Base-by-base conservation (phyloP, 2,888 invertebrate genomes). In the Drosophila melanosoma region DNA sequence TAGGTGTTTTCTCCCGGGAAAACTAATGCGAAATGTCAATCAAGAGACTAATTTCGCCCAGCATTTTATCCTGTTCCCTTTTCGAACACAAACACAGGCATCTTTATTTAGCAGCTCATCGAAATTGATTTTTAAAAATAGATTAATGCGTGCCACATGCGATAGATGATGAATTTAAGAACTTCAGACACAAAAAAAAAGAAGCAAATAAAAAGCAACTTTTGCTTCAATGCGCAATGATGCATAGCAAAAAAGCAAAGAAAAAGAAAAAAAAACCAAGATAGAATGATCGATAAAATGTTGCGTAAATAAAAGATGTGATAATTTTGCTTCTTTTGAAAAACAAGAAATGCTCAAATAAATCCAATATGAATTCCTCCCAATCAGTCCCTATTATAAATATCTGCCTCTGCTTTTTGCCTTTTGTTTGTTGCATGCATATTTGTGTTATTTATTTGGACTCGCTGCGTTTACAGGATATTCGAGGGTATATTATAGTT, bases 261-360 rank as follows among this genome's bases (percentile, higher is more conserved):
- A 29, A 56, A 29, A 35, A 36, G 54, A 59, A 29, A 56, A 29
- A 35, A 36, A 58, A 59, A 54, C 26, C 17, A 62, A 40, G 56
- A 40, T 26, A 15, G n/a, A 54, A 45, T 8, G 62, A 77, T 61
- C 63, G 63, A 70, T 77, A 60, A 66, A 77, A 78, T 78, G 52
- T 65, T 74, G 69, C 60, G 53, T 60, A 53, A 74, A 77, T 74
- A 78, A 74, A 51, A 74, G 70, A 78, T 66, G 59, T 62, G 70
- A 77, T 69, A 76, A 75, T 68, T 57, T 61, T 48, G 58, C 35
- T 12, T 33, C 42, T 35, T 29, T 40, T 33, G 29, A 40, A 58
- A 42, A 52, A 33, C 32, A 48, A 26, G n/a, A 48, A 56, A 48
- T 32, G 15, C 26, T 3, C 3, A 64, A 40, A 35, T 40, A 52